Evolutionary conservation across 2,113 vertebrate species (phyloP).

Genomic region (Chauna torquata): DNA sequence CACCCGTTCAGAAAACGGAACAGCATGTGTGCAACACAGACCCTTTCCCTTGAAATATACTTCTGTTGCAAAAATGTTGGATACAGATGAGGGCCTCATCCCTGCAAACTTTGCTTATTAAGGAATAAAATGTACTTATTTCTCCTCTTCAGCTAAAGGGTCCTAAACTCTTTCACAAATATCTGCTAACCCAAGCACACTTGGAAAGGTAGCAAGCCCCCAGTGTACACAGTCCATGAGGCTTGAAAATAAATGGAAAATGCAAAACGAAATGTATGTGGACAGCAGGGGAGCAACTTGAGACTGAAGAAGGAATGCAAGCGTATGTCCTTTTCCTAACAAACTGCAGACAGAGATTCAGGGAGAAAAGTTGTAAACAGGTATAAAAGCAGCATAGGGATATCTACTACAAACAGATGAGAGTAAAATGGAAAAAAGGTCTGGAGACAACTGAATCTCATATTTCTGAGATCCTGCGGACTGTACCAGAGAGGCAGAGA

Average conservation of each 20-base stretch:
- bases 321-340: background rate
- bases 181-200: background rate
- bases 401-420: background rate
- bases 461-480: background rate
- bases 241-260: background rate
- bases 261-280: background rate
- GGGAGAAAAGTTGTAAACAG: background rate
- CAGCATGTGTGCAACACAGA: background rate
- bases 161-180: background rate
- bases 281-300: background rate
- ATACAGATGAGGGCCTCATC: background rate
- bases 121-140: background rate
- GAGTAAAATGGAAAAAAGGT: background rate
- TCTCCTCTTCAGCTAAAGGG: accelerated
- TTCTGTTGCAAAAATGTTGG: background rate
- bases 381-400: background rate
- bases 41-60: background rate
- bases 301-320: background rate
- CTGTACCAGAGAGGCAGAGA: background rate
- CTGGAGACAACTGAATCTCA: background rate
- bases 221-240: accelerated
- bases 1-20: background rate
- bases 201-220: background rate
- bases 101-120: background rate
- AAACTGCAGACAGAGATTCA: background rate